Evolutionary conservation across 2,888 invertebrate species (phyloP).

Genomic region (Callyntrura sp.): DNA sequence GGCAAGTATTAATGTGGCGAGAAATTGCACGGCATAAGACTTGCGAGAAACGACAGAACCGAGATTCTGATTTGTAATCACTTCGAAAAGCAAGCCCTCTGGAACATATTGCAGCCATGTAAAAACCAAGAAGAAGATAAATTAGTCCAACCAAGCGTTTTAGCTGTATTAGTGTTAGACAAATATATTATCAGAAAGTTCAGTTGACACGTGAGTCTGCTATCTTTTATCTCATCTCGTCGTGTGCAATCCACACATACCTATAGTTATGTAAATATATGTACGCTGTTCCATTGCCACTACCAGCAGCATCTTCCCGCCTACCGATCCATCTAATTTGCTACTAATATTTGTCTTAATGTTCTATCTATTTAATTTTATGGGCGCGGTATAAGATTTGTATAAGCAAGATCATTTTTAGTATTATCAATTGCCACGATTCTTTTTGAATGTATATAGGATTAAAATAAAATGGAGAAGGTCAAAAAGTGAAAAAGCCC

Average conservation of each 20-base stretch:
- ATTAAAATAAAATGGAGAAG: too few relatives aligned
- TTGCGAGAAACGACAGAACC: too few relatives aligned
- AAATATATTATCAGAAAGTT: slow-evolving; percentile 60
- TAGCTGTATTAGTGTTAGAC: background rate
- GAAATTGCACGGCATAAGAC: too few relatives aligned
- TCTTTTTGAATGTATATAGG: too few relatives aligned
- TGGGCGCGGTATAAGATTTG: background rate
- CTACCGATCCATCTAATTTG: slow-evolving; percentile 23
- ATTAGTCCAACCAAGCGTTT: slow-evolving; percentile 8
- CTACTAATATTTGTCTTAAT: background rate
- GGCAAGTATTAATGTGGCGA: too few relatives aligned
- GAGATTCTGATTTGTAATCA: too few relatives aligned
- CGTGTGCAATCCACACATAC: background rate
- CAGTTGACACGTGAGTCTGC: slow-evolving; percentile 66
- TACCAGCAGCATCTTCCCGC: slow-evolving; percentile 8
- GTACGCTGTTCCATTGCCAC: background rate
- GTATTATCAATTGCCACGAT: too few relatives aligned
- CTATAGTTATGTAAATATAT: background rate
- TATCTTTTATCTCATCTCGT: slow-evolving; percentile 10
- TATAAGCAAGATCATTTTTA: too few relatives aligned
- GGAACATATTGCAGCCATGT: background rate
- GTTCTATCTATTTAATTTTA: background rate
- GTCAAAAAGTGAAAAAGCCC: too few relatives aligned
- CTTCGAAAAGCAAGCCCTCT: background rate
- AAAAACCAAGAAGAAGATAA: slow-evolving; percentile 16